Conservation (phyloP, 2,888 invertebrate genomes). For the Rhagonycha lutea region DNA sequence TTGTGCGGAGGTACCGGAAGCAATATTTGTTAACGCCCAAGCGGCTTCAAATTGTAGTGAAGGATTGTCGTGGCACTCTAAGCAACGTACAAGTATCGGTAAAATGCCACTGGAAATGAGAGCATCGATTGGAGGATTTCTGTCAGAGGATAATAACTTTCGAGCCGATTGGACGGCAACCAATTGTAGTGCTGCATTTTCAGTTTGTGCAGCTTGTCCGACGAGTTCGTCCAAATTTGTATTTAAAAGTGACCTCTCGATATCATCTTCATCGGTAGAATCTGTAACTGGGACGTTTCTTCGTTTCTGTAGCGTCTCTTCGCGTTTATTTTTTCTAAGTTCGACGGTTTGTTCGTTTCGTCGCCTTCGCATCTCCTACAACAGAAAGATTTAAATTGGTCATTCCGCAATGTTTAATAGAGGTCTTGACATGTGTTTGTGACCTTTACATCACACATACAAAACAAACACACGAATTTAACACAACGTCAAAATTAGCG, state of each 20-base stretch:
- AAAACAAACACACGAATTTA: background rate
- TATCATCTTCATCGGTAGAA: conserved; percentile 81
- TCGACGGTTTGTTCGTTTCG: conserved; percentile 96
- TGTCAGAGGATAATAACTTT: conserved; percentile 94
- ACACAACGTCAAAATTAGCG: no score
- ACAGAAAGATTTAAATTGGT: background rate
- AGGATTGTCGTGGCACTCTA: conserved; percentile 84
- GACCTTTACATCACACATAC: background rate
- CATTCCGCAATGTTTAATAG: background rate
- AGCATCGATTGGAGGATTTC: conserved; percentile 97
- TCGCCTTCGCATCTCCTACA: conserved; percentile 93
- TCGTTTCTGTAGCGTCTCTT: conserved; percentile 94
- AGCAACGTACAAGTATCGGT: conserved; percentile 83
- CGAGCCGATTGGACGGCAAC: conserved; percentile 93
- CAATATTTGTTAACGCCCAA: conserved; percentile 97
- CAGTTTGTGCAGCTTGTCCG: conserved; percentile 79
- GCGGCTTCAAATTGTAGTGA: conserved; percentile 95
- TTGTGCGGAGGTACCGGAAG: conserved; percentile 80
- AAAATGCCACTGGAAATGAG: conserved; percentile 93
- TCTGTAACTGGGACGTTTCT: conserved; percentile 92
- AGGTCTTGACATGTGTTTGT: background rate
- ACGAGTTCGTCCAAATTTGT: conserved; percentile 84
- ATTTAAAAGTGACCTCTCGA: conserved; percentile 69
- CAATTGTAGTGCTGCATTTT: conserved; percentile 81
- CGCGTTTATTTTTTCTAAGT: conserved; percentile 96